phyloP scores from a whole-genome alignment of 2,797 vertebrate species.

The Epinephelus coioides region DNA sequence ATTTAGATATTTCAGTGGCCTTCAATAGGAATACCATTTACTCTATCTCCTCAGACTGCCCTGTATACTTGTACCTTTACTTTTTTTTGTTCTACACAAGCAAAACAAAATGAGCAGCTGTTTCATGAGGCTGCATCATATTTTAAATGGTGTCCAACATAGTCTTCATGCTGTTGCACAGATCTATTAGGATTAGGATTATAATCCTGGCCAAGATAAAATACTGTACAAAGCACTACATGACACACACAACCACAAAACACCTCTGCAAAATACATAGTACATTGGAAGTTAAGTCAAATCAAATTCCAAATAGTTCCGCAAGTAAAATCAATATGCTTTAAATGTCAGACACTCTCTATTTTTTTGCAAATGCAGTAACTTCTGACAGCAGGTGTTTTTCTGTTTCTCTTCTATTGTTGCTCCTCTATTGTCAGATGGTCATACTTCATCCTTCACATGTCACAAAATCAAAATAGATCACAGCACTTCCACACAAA shows the following conservation, averaged over 20 bases:
- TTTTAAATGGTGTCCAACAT: conserved; percentile 12
- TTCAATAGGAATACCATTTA: conserved; percentile 2
- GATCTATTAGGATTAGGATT: conserved; percentile 10
- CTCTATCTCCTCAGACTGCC: not conserved
- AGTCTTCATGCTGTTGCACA: conserved; percentile 1
- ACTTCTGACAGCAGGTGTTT: too few relatives aligned
- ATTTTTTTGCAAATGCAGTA: too few relatives aligned
- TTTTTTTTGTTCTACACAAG: not conserved
- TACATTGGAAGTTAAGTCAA: conserved; percentile 3
- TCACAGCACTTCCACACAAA: not conserved
- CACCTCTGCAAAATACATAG: conserved; percentile 8
- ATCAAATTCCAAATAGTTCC: conserved; percentile 5
- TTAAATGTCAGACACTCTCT: too few relatives aligned
- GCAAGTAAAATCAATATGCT: not conserved
- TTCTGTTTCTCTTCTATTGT: not conserved
- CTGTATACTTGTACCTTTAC: not conserved
- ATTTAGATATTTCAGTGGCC: conserved; percentile 21
- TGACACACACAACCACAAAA: conserved; percentile 1
- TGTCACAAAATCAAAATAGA: not conserved
- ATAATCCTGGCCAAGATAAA: not conserved
- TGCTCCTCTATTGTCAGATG: not conserved
- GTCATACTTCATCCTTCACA: conserved; percentile 2
- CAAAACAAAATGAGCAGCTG: not conserved
- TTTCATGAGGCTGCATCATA: not conserved
- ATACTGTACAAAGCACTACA: conserved; percentile 10